phyloP scores from a whole-genome alignment of 2,888 invertebrate genomes.

The Caenorhabditis doughertyi region DNA sequence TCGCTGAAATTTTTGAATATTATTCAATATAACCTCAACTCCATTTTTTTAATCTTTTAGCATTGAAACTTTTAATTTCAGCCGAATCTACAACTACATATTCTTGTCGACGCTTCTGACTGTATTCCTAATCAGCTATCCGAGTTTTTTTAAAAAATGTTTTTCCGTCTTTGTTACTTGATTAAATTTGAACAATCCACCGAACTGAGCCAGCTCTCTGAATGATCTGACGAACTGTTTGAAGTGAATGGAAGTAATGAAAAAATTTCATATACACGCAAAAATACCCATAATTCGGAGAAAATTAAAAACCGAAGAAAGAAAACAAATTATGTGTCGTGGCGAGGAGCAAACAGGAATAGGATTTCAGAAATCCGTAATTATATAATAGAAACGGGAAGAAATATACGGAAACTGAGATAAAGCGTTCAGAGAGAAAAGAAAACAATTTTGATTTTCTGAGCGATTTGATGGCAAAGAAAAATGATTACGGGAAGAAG shows the following conservation, averaged over 20 bases:
- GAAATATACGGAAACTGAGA: slow-evolving; percentile 3
- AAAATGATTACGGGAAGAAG: slow-evolving; percentile 15
- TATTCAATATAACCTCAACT: too few relatives aligned
- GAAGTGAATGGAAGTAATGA: slow-evolving; percentile 3
- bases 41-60: too few relatives aligned
- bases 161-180: too few relatives aligned
- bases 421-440: slow-evolving; percentile 20
- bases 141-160: too few relatives aligned
- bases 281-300: slow-evolving; percentile 56
- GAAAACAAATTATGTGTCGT: slow-evolving; percentile 34
- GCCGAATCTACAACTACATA: too few relatives aligned
- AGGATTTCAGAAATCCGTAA: slow-evolving; percentile 31
- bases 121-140: too few relatives aligned
- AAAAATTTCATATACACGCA: slow-evolving; percentile 61
- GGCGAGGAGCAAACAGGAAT: background rate
- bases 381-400: background rate
- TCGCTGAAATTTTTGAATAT: too few relatives aligned
- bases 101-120: too few relatives aligned
- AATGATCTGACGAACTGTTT: too few relatives aligned
- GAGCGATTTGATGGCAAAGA: slow-evolving; percentile 5
- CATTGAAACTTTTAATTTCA: too few relatives aligned
- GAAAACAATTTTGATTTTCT: slow-evolving; percentile 3
- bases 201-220: too few relatives aligned
- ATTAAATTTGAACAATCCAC: too few relatives aligned
- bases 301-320: slow-evolving; percentile 23